Percentiles rank a stretch among this genome's conserved stretches.
These are phyloP conservation scores for Meles meles DNA, from an alignment of 2,113 vertebrate genomes.

Conservation along the genomic window DNA sequence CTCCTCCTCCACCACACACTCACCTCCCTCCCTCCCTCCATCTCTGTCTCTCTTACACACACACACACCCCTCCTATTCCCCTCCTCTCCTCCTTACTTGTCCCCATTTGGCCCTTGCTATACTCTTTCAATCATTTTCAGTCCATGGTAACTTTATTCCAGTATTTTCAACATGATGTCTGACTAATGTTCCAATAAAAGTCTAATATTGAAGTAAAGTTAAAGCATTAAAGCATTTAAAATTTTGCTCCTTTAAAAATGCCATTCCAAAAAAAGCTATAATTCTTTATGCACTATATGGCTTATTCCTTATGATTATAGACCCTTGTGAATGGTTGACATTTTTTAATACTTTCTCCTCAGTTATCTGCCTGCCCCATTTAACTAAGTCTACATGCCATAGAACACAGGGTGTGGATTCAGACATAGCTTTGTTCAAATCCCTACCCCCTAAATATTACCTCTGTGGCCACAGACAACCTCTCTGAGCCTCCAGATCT, in stretches of 20 bases:
- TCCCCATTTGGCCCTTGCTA: not conserved
- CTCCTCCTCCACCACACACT: not conserved
- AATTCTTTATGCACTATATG: not conserved
- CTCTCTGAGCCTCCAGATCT: not conserved
- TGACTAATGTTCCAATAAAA: constrained; percentile 38
- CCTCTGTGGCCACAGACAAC: not conserved
- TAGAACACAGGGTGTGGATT: not conserved
- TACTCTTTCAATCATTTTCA: constrained; percentile 5
- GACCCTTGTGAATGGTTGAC: not conserved
- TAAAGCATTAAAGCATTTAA: not conserved
- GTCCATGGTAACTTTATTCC: not conserved
- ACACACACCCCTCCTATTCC: too few relatives aligned
- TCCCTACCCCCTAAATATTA: not conserved
- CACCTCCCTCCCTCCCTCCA: not conserved
- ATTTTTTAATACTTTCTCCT: not conserved
- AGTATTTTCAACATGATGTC: constrained; percentile 5
- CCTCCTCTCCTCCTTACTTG: not conserved
- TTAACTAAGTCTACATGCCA: not conserved
- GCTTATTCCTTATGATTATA: not conserved
- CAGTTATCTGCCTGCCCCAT: not conserved
- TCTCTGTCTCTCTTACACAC: not conserved
- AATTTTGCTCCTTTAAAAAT: not conserved
- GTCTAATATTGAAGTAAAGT: not conserved
- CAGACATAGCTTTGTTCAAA: not conserved
- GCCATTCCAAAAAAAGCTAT: not conserved